phyloP scores from a whole-genome alignment of 2,113 vertebrate species.

The Zosterops lateralis region DNA sequence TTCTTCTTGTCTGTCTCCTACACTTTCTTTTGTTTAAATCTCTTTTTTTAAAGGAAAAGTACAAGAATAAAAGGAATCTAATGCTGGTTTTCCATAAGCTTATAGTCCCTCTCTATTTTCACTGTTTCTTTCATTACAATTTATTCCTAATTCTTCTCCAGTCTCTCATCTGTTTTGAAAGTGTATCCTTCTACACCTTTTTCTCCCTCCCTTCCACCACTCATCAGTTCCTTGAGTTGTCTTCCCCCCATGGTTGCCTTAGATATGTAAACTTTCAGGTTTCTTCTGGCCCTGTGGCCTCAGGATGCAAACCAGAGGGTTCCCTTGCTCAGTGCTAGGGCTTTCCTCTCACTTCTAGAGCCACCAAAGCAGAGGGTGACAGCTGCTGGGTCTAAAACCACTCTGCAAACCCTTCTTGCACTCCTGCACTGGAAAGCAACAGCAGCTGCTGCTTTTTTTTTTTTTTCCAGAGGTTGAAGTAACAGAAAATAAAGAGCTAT shows the following conservation, averaged over 20 bases:
- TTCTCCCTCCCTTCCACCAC: too few relatives aligned
- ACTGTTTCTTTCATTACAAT: neutral
- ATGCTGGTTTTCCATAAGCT: neutral
- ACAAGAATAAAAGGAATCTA: neutral
- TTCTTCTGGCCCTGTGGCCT: accelerated
- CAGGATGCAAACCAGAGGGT: neutral
- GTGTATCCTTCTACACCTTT: neutral
- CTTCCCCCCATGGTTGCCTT: neutral
- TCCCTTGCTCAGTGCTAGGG: neutral
- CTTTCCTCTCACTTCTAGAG: neutral
- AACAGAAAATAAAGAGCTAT: neutral
- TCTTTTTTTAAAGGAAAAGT: neutral
- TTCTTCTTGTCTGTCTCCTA: neutral
- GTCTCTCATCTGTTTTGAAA: neutral
- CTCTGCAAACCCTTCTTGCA: neutral
- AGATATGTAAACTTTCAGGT: neutral
- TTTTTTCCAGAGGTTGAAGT: neutral
- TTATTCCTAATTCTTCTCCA: neutral
- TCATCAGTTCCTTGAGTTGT: neutral
- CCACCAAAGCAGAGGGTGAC: neutral
- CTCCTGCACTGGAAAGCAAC: neutral
- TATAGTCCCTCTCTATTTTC: neutral
- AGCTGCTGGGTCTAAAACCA: too few relatives aligned
- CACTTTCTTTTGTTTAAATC: neutral
- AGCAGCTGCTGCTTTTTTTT: neutral